Conservation (phyloP, 2,113 vertebrate species). For the Vidua chalybeata region DNA sequence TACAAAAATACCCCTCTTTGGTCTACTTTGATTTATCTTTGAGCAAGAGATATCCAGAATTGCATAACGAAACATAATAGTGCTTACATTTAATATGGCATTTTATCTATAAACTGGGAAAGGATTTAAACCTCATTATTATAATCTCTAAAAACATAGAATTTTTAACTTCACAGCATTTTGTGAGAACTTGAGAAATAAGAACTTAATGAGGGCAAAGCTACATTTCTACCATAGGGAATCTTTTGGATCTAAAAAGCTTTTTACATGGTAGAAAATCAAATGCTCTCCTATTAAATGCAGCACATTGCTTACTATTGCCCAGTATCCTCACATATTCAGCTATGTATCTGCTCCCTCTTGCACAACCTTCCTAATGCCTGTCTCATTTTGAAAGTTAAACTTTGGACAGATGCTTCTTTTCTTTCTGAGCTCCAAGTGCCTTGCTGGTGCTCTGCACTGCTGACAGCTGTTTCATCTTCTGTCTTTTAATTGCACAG, state of each 20-base stretch:
- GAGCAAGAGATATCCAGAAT: neutral
- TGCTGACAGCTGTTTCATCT: neutral
- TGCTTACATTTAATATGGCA: neutral
- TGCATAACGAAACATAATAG: neutral
- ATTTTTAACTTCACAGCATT: neutral
- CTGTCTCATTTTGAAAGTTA: neutral
- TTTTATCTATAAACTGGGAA: neutral
- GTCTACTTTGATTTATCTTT: constrained; percentile 14
- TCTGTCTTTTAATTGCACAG: neutral
- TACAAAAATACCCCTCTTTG: neutral
- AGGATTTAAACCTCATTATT: constrained; percentile 9
- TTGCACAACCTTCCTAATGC: neutral
- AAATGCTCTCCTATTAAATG: neutral
- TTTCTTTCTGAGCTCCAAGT: neutral
- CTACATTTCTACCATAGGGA: neutral
- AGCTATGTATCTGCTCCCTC: neutral
- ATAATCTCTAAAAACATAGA: neutral
- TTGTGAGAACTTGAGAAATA: neutral
- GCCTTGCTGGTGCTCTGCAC: neutral
- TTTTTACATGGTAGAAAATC: neutral
- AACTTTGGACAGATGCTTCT: neutral
- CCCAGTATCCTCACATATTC: neutral
- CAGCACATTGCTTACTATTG: neutral
- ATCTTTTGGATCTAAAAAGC: neutral
- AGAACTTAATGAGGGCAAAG: neutral